phyloP scores from a whole-genome alignment of 2,888 invertebrate species.

The Philonicus albiceps region DNA sequence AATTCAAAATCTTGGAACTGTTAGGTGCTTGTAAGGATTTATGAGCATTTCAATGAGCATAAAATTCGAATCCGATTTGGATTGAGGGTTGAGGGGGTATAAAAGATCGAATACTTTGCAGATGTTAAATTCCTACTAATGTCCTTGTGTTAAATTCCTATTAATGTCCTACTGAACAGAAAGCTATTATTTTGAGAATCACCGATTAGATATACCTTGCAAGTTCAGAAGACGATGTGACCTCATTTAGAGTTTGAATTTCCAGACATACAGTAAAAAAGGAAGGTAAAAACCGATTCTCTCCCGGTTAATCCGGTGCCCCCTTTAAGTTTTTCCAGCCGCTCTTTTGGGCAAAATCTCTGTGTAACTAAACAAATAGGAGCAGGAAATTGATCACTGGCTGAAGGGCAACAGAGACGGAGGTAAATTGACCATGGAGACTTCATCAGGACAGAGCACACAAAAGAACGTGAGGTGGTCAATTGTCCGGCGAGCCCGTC shows the following conservation, averaged over 20 bases:
- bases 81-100: too few relatives aligned
- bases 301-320: background rate
- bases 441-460: background rate
- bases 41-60: too few relatives aligned
- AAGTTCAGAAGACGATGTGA: background rate
- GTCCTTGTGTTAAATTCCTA: too few relatives aligned
- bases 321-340: background rate
- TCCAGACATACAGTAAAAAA: background rate
- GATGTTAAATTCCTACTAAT: too few relatives aligned
- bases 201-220: background rate
- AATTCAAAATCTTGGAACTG: too few relatives aligned
- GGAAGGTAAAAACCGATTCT: background rate
- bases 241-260: background rate
- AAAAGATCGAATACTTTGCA: too few relatives aligned
- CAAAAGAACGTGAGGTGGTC: background rate
- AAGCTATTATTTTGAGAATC: too few relatives aligned
- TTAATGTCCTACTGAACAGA: too few relatives aligned
- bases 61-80: too few relatives aligned
- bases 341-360: background rate
- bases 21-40: too few relatives aligned
- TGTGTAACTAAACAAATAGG: slow-evolving; percentile 20
- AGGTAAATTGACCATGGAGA: background rate
- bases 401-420: background rate
- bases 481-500: background rate
- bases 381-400: slow-evolving; percentile 22